Evolutionary conservation across 1,140 invertebrate species (phyloP), one percentile per base, ranked within the genome.

Genomic region (Trichonephila clavata): DNA sequence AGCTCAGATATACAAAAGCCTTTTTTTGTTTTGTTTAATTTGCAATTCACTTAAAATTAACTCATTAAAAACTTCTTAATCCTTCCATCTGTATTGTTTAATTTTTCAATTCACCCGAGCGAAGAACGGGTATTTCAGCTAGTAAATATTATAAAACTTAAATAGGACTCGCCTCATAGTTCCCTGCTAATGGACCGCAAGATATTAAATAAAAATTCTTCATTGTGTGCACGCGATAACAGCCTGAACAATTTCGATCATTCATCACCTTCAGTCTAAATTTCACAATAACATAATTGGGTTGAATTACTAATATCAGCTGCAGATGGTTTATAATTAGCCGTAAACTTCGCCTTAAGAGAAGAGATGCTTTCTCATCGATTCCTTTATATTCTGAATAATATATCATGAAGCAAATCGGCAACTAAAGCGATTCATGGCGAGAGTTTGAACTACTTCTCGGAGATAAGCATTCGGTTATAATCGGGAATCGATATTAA

Each of bases 401-500:
- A 77, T 77, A 77, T 77, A 77, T 77, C 71, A 77, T 77, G 71
- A 24, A 77, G 27, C 27, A 77, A 77, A 77, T 77, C 27, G 71
- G 71, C 71, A 77, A 77, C 71, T 77, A 77, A 77, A 77, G 71
- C 71, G 71, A 77, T 77, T 77, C 71, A 8, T 32, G 24, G 71
- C 16, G 14, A 39, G 71, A 77, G 71, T 16, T 18, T 77, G 27
- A 39, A 32, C 16, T 39, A 77, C 71, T 77, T 77, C 71, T 77
- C 71, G 1, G 27, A 77, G 71, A 77, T 77, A 77, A 77, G 71
- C 32, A 77, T 77, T 77, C 71, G 27, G 71, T 77, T 32, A 77
- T 77, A 77, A 77, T 77, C 71, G 71, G 71, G 71, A 77, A 77
- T 77, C 71, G 71, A 77, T 77, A 39, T 39, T 77, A 77, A 77